Percentiles rank a stretch among this genome's conserved stretches.
These are phyloP conservation scores for Endotricha flammealis DNA, from an alignment of 2,888 invertebrate genomes.

Conservation along the genomic window DNA sequence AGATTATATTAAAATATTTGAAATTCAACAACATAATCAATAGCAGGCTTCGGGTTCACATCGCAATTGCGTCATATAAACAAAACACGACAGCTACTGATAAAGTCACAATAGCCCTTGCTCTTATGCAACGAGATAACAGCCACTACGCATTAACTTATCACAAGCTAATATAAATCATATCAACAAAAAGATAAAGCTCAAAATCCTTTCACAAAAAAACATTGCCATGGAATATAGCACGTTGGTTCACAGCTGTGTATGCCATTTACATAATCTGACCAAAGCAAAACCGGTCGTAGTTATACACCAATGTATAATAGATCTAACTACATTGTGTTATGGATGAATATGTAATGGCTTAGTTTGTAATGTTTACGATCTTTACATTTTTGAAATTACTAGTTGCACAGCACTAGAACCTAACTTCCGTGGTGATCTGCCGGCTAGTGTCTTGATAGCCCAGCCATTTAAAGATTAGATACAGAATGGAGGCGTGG, in stretches of 20 bases:
- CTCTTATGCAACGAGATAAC: conserved; percentile 68
- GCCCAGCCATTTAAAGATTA: conserved; percentile 21
- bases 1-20: too few relatives aligned
- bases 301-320: conserved; percentile 27
- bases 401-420: conserved; percentile 20
- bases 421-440: conserved; percentile 40
- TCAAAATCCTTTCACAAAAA: conserved; percentile 26
- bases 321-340: conserved; percentile 27
- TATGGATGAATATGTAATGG: conserved; percentile 28
- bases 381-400: neutral
- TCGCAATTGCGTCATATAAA: conserved; percentile 41
- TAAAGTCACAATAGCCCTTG: conserved; percentile 55
- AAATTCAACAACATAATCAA: conserved; percentile 16
- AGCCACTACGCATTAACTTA: conserved; percentile 45
- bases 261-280: conserved; percentile 56
- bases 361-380: conserved; percentile 16
- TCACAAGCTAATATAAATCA: conserved; percentile 27
- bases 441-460: conserved; percentile 18
- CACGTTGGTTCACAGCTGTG: conserved; percentile 49
- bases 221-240: conserved; percentile 25
- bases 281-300: conserved; percentile 36
- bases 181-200: conserved; percentile 25
- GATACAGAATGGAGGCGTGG: conserved; percentile 15
- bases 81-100: conserved; percentile 41
- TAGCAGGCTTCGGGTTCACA: conserved; percentile 12